Evolutionary conservation across 1,140 invertebrate species (phyloP).

Genomic region (Gerris buenoi): DNA sequence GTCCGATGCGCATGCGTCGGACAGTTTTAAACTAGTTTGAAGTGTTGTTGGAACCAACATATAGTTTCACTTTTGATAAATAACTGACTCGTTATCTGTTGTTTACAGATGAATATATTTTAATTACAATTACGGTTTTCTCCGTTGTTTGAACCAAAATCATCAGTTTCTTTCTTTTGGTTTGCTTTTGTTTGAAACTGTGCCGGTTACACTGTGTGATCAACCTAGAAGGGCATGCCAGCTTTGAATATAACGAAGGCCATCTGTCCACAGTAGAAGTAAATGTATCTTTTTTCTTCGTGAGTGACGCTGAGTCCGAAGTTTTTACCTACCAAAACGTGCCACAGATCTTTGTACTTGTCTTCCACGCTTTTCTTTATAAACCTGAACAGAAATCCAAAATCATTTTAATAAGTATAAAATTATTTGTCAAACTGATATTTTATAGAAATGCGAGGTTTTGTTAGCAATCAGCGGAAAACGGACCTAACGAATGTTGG

Average conservation of each 20-base stretch:
- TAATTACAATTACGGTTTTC: background rate
- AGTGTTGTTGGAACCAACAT: no score
- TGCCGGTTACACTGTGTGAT: no score
- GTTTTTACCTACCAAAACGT: background rate
- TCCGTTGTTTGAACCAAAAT: background rate
- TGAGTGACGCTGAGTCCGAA: background rate
- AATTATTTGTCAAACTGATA: no score
- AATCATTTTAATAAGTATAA: no score
- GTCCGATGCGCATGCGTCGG: no score
- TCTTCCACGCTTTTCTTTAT: background rate
- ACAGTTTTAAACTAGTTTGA: no score
- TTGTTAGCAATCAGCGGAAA: no score
- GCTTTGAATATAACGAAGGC: constrained; percentile 1
- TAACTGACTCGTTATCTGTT: no score
- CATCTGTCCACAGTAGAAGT: constrained; percentile 1
- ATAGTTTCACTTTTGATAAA: no score
- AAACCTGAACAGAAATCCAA: background rate
- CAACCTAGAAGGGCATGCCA: background rate
- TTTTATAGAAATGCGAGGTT: no score
- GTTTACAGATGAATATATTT: background rate
- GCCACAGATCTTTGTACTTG: background rate
- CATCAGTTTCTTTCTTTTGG: background rate
- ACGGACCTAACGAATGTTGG: no score
- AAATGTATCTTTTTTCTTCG: constrained; percentile 5
- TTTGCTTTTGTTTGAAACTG: background rate